Conservation (phyloP, 1,140 invertebrate genomes). For the Macrobrachium rosenbergii region DNA sequence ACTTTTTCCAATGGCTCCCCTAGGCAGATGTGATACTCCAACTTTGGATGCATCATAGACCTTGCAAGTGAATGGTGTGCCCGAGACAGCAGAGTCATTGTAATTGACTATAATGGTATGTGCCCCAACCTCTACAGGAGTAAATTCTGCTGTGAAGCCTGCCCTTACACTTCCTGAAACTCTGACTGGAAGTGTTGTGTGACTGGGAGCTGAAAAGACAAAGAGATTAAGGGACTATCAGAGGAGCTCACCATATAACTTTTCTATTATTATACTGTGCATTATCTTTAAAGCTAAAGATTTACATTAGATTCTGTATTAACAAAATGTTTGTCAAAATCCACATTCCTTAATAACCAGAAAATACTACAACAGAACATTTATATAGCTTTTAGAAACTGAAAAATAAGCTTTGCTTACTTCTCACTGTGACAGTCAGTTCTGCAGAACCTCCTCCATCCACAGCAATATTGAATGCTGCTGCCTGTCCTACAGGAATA, state of each 20-base stretch:
- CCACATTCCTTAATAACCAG: not conserved
- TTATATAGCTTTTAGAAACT: not conserved
- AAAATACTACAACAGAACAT: not conserved
- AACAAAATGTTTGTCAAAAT: too few species aligned
- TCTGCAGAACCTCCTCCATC: slow-evolving; percentile 87
- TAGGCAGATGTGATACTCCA: slow-evolving; percentile 72
- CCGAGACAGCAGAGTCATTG: slow-evolving; percentile 89
- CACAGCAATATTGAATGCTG: slow-evolving; percentile 90
- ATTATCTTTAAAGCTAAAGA: not conserved
- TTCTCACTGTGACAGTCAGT: slow-evolving; percentile 88
- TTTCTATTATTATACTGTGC: slow-evolving; percentile 34
- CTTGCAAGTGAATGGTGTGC: slow-evolving; percentile 93
- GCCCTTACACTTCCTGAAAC: slow-evolving; percentile 87
- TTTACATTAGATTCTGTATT: too few species aligned
- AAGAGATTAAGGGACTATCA: slow-evolving; percentile 38
- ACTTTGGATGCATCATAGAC: slow-evolving; percentile 85
- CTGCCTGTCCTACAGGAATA: slow-evolving; percentile 87
- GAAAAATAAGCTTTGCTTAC: slow-evolving; percentile 66
- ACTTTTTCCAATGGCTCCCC: slow-evolving; percentile 73
- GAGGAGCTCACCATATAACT: slow-evolving; percentile 28
- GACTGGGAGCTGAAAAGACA: slow-evolving; percentile 73
- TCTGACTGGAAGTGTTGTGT: slow-evolving; percentile 80
- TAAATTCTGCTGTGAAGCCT: slow-evolving; percentile 92
- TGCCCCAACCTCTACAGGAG: slow-evolving; percentile 88
- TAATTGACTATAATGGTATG: slow-evolving; percentile 92